Percentiles rank a stretch among this genome's conserved stretches.
These are phyloP conservation scores for Anniella stebbinsi DNA, from an alignment of 2,797 vertebrate genomes.

Conservation along the genomic window DNA sequence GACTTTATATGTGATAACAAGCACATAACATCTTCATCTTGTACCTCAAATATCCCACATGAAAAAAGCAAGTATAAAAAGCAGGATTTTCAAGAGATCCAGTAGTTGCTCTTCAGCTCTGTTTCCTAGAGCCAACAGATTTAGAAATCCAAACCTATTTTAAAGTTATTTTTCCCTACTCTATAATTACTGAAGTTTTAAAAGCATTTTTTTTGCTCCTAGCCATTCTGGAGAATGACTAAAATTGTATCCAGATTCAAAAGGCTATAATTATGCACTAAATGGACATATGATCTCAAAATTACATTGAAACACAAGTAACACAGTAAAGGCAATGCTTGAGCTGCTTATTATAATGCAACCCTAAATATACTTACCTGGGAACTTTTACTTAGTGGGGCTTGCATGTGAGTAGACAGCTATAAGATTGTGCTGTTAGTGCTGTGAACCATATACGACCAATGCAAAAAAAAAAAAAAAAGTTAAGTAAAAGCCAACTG, in stretches of 20 bases:
- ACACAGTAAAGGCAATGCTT: fast-evolving
- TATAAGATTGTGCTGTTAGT: too few relatives aligned
- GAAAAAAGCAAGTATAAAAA: not conserved
- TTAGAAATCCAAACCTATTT: not conserved
- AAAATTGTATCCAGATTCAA: constrained; percentile 5
- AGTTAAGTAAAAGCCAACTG: not conserved
- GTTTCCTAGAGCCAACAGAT: constrained; percentile 12
- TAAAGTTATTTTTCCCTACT: constrained; percentile 50
- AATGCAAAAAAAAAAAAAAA: not conserved
- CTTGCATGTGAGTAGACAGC: too few relatives aligned
- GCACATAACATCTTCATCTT: not conserved
- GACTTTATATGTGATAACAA: fast-evolving
- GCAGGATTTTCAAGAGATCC: not conserved
- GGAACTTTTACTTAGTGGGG: too few relatives aligned
- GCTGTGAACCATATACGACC: fast-evolving
- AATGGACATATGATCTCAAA: constrained; percentile 2
- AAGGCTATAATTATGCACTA: constrained; percentile 12
- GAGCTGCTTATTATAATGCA: not conserved
- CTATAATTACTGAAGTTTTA: constrained; percentile 52
- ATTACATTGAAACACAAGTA: not conserved
- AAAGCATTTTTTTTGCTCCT: constrained; percentile 41
- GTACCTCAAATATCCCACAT: not conserved
- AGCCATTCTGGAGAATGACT: constrained; percentile 29
- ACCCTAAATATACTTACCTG: too few relatives aligned
- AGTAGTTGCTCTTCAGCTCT: not conserved